A percentile compares a stretch with the other conserved stretches of the same genome.
Evolutionary conservation across 2,888 invertebrate genomes (phyloP).

Genomic region (Melinaea marsaeus): DNA sequence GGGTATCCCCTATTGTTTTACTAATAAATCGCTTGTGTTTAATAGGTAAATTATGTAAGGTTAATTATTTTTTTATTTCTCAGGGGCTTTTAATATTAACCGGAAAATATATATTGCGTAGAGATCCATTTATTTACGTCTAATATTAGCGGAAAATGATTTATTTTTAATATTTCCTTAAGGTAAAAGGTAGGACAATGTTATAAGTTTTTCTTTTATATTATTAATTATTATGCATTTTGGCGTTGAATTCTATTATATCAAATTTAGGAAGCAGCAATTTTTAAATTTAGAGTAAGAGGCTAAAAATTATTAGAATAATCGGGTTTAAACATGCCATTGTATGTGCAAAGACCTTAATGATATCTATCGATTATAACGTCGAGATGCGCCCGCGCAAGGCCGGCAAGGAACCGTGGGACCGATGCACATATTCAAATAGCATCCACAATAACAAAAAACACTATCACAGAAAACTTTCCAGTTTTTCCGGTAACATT

Average conservation of each 20-base stretch:
- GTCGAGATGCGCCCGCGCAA: constrained; percentile 40
- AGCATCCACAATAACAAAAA: constrained; percentile 45
- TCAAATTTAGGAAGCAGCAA: too few relatives aligned
- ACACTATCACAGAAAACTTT: constrained; percentile 59
- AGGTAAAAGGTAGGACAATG: too few relatives aligned
- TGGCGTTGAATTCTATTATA: too few relatives aligned
- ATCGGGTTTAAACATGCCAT: too few relatives aligned
- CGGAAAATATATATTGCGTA: not conserved
- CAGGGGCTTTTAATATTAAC: constrained; percentile 27
- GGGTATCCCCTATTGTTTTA: constrained; percentile 38
- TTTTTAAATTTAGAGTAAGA: too few relatives aligned
- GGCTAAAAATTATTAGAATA: too few relatives aligned
- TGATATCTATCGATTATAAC: constrained; percentile 31
- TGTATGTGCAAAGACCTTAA: too few relatives aligned
- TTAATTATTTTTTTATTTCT: constrained; percentile 31
- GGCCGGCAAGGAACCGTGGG: constrained; percentile 58
- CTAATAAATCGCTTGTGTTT: constrained; percentile 36
- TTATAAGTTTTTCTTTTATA: too few relatives aligned
- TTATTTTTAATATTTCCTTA: too few relatives aligned
- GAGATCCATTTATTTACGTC: not conserved
- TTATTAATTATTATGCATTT: too few relatives aligned
- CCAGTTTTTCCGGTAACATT: constrained; percentile 73
- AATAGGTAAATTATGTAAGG: constrained; percentile 36
- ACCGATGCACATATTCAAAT: constrained; percentile 65
- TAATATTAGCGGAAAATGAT: too few relatives aligned